Evolutionary conservation across 2,888 invertebrate genomes (phyloP).

Genomic region (Gisinianus flammeolus): DNA sequence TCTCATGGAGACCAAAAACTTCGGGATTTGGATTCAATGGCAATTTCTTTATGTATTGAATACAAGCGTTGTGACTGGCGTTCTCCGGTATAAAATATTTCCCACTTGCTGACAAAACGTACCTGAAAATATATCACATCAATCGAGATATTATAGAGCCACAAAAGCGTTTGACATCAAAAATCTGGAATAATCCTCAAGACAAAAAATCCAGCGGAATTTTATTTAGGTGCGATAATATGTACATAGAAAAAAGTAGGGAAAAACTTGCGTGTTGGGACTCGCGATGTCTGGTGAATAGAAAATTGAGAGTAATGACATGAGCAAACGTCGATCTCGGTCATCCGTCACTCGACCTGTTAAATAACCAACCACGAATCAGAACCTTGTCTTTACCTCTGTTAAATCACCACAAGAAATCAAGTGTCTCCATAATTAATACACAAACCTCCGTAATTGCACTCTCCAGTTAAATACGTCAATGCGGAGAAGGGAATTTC

Average conservation of each 20-base stretch:
- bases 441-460: slow-evolving; percentile 96
- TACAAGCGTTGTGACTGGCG: slow-evolving; percentile 30
- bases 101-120: slow-evolving; percentile 47
- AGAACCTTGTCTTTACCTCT: too few species aligned
- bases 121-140: slow-evolving; percentile 12
- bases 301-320: slow-evolving; percentile 27
- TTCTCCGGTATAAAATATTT: slow-evolving; percentile 42
- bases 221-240: too few species aligned
- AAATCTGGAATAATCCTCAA: too few species aligned
- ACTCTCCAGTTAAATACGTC: slow-evolving; percentile 89
- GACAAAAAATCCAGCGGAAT: too few species aligned
- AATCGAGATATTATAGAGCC: too few species aligned
- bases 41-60: slow-evolving; percentile 63
- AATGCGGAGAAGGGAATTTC: slow-evolving; percentile 84
- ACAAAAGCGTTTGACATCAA: too few species aligned
- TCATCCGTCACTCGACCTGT: slow-evolving; percentile 83
- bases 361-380: too few species aligned
- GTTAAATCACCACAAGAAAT: too few species aligned
- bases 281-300: slow-evolving; percentile 6
- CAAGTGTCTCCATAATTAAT: too few species aligned
- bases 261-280: too few species aligned
- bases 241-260: too few species aligned
- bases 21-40: slow-evolving; percentile 80
- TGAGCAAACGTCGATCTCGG: slow-evolving; percentile 74
- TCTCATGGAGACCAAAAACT: slow-evolving; percentile 90